These are phyloP conservation scores for Troides helena DNA, from an alignment of 2,888 invertebrate genomes.

Conservation along the genomic window DNA sequence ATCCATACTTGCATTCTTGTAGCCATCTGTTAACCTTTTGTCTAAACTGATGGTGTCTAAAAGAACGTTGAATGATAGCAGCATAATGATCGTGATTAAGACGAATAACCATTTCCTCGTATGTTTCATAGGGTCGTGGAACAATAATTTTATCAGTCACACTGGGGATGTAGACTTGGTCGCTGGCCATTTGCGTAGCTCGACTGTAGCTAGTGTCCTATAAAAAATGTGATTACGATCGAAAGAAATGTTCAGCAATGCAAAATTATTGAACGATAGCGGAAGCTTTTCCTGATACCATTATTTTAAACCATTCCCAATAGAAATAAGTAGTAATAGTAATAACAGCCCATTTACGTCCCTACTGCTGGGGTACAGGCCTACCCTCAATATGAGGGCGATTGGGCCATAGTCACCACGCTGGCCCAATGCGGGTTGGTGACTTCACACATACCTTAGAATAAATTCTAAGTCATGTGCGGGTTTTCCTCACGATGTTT, in stretches of 20 bases:
- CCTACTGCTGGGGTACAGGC: too few relatives aligned
- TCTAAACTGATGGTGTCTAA: conserved; percentile 78
- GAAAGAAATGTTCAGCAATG: neutral
- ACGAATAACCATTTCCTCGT: conserved; percentile 80
- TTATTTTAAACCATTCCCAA: too few relatives aligned
- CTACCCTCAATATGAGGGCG: too few relatives aligned
- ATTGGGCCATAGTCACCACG: too few relatives aligned
- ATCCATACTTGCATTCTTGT: conserved; percentile 60
- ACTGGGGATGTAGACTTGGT: conserved; percentile 80
- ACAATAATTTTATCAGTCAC: conserved; percentile 82
- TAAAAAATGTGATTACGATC: conserved; percentile 27
- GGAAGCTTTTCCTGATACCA: neutral
- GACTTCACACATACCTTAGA: too few relatives aligned
- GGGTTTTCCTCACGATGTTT: too few relatives aligned
- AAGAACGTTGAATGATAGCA: conserved; percentile 83
- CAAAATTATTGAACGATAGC: neutral
- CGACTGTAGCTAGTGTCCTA: conserved; percentile 78
- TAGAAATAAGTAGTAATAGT: too few relatives aligned
- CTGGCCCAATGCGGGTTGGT: too few relatives aligned
- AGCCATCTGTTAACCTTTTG: conserved; percentile 65
- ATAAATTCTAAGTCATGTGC: too few relatives aligned
- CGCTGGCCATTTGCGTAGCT: conserved; percentile 82
- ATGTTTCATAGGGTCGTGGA: conserved; percentile 83
- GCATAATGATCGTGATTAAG: conserved; percentile 80
- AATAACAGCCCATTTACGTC: too few relatives aligned